These are phyloP conservation scores for Kryptolebias marmoratus DNA, from an alignment of 2,113 vertebrate species.

Conservation along the genomic window DNA sequence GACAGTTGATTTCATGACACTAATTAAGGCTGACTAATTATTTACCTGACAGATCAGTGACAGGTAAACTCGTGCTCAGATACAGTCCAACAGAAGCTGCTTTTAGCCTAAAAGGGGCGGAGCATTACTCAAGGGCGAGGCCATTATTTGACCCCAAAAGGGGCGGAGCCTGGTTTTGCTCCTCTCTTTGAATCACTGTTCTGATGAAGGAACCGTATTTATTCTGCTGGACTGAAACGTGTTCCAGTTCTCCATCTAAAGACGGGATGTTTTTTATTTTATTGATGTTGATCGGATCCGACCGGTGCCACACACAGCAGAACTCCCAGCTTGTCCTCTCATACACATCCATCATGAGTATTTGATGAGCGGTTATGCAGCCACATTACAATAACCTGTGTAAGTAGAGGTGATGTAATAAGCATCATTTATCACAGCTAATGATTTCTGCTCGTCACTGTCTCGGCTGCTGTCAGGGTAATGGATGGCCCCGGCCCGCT, in stretches of 20 bases:
- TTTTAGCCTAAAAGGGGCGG: not conserved
- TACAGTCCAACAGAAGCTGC: no score
- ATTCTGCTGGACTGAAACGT: no score
- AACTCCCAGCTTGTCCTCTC: not conserved
- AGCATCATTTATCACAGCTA: slow-evolving; percentile 58
- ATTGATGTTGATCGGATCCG: not conserved
- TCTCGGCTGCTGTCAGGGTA: slow-evolving; percentile 31
- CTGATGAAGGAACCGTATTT: not conserved
- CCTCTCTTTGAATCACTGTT: no score
- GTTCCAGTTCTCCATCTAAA: not conserved
- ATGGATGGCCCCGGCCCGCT: slow-evolving; percentile 35
- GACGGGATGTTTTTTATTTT: not conserved
- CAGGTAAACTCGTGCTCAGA: no score
- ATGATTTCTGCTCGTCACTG: slow-evolving; percentile 54
- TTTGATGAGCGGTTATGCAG: slow-evolving; percentile 33
- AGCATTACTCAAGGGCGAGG: not conserved
- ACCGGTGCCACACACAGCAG: not conserved
- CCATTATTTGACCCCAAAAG: not conserved
- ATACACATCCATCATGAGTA: slow-evolving; percentile 21
- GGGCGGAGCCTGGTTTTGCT: not conserved
- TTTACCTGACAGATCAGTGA: no score
- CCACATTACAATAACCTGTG: slow-evolving; percentile 31
- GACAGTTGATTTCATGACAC: no score
- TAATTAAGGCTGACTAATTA: no score
- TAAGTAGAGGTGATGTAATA: slow-evolving; percentile 63